A percentile compares a stretch with the other conserved stretches of the same genome.
Evolutionary conservation across 2,113 vertebrate genomes (phyloP).

Genomic region (Clinocottus analis): DNA sequence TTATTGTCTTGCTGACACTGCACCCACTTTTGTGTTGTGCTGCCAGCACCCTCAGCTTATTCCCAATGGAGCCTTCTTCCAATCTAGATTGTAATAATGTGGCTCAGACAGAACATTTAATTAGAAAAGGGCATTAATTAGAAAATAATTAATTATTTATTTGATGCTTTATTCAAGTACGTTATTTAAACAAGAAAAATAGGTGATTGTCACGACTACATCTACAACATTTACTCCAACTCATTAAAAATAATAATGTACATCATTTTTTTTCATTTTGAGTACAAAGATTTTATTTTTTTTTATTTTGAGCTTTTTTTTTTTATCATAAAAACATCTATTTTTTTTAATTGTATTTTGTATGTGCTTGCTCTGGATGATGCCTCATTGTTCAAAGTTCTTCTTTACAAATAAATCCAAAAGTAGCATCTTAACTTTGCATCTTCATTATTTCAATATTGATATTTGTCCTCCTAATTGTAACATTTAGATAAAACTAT

Average conservation of each 20-base stretch:
- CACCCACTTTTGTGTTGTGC: constrained; percentile 35
- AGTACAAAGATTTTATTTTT: not conserved
- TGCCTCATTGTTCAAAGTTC: not conserved
- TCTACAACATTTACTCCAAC: not conserved
- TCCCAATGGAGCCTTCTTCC: constrained; percentile 27
- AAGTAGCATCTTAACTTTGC: no score
- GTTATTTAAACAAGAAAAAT: not conserved
- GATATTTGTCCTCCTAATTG: not conserved
- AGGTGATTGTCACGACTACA: not conserved
- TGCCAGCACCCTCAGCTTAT: constrained; percentile 29
- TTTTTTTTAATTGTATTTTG: no score
- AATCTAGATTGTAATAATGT: constrained; percentile 22
- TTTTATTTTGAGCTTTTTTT: not conserved
- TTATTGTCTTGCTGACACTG: constrained; percentile 47
- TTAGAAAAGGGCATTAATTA: not conserved
- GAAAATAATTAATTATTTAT: not conserved
- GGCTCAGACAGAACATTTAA: not conserved
- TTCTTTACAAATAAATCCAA: not conserved
- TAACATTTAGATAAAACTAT: not conserved
- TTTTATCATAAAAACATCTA: not conserved
- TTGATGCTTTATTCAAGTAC: not conserved
- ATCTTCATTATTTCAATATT: no score
- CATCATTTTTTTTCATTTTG: not conserved
- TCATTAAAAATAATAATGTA: not conserved
- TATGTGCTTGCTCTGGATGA: not conserved